Evolutionary conservation across 2,113 vertebrate genomes (phyloP), one percentile per base, ranked within the genome.

Genomic region (Protobothrops flavoviridis): DNA sequence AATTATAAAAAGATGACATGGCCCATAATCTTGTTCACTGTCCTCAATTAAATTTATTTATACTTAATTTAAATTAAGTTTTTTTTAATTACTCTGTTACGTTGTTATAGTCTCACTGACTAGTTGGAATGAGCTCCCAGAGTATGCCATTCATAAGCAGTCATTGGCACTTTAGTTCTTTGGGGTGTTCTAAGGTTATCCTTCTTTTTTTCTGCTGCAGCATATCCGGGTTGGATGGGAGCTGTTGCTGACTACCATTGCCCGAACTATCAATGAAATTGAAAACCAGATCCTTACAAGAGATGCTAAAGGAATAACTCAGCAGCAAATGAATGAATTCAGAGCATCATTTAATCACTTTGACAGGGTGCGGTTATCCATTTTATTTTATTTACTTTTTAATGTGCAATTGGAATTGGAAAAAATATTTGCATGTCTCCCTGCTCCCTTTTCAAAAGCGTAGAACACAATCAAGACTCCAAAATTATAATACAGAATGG

Each of bases 211-310:
- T 89, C 23, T 88, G 52, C 29, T 59, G 81, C 59, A 99, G 99
- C 99, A 99, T 94, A 98, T 99, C 91, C 99, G 99, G 61, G 99
- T 99, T 1, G 99, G 99, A 45, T 99, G 99, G 99, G 99, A 99
- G 95, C 96, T 99, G 93, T 98, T 99, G 59, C 98, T 99, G 93
- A 99, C 99, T 9, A 99, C 99, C 91, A 98, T 99, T 45, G 99
- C 99, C 96, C 98, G 99, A 94, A 99, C 99, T 95, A 99, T 99
- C 97, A 99, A 99, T 5, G 99, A 99, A 96, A 98, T 99, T 92
- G 99, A 99, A 97, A 99, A 99, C 93, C 99, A 99, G 97, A 99
- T 99, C 97, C 97, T 99, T 95, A 99, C 98, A 33, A 98, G 99
- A 13, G 99, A 99, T 21, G 99, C 99, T 2, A 99, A 99, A 97